Evolutionary conservation across 2,113 vertebrate species (phyloP).

Genomic region (Cyanoderma ruficeps): DNA sequence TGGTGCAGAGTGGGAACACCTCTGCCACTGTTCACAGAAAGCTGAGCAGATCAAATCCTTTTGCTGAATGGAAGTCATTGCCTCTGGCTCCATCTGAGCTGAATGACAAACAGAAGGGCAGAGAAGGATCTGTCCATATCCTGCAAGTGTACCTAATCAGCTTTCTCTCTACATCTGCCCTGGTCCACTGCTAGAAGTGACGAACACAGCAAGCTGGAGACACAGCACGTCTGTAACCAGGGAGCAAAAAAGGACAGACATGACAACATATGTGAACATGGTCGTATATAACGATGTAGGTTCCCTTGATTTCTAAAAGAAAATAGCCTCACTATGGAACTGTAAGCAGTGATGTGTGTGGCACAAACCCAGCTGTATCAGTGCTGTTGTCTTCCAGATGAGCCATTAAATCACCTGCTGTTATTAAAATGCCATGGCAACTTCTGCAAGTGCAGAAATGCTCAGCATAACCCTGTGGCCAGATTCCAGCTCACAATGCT

Average conservation of each 20-base stretch:
- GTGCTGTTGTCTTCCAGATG: background rate
- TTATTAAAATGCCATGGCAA: constrained; percentile 50
- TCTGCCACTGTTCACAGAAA: background rate
- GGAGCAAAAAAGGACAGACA: background rate
- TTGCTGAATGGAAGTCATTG: background rate
- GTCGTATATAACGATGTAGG: background rate
- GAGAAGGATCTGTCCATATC: background rate
- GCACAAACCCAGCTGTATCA: background rate
- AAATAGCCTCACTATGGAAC: background rate
- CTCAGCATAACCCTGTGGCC: background rate
- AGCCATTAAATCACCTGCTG: background rate
- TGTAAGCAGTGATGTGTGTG: background rate
- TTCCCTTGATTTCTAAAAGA: background rate
- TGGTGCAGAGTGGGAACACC: too few relatives aligned
- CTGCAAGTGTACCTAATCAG: background rate
- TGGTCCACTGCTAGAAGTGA: background rate
- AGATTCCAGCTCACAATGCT: background rate
- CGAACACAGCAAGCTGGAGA: background rate
- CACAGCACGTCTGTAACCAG: background rate
- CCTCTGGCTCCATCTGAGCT: background rate
- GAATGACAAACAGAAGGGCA: background rate
- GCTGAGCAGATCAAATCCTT: background rate
- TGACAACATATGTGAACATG: background rate
- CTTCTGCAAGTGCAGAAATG: constrained; percentile 24
- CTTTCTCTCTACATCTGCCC: background rate